Evolutionary conservation across 1,140 invertebrate species (phyloP).

Genomic region (Drosophila repletoides): DNA sequence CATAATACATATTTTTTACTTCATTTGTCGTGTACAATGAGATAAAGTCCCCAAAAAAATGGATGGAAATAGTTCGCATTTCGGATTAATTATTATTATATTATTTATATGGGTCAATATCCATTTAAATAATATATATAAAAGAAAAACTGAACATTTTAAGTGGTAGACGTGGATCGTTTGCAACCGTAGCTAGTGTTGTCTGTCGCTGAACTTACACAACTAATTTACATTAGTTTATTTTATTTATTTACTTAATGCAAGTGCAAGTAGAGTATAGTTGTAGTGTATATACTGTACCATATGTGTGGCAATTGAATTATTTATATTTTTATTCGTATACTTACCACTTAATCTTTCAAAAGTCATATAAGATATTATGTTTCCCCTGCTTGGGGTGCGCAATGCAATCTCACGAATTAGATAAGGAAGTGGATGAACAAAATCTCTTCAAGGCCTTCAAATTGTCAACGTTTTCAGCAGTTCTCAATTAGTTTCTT

Average conservation of each 20-base stretch:
- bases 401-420: conserved; percentile 75
- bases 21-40: too few species aligned
- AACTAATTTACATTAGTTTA: conserved; percentile 4
- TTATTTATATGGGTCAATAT: too few species aligned
- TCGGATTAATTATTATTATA: too few species aligned
- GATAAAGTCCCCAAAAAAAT: too few species aligned
- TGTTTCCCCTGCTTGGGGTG: conserved; percentile 80
- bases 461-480: conserved; percentile 16
- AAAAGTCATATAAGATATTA: conserved; percentile 83
- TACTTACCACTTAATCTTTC: conserved; percentile 82
- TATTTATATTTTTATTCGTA: too few species aligned
- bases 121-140: too few species aligned
- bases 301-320: conserved; percentile 13
- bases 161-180: too few species aligned
- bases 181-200: conserved; percentile 2
- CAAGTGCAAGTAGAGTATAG: background rate
- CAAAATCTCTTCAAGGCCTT: conserved; percentile 25
- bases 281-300: background rate
- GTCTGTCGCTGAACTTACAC: conserved; percentile 16
- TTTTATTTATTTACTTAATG: conserved; percentile 3
- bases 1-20: too few species aligned
- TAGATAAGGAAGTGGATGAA: conserved; percentile 42
- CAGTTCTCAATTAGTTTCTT: conserved; percentile 1
- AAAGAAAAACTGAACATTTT: too few species aligned
- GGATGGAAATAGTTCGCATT: too few species aligned